Evolutionary conservation across 2,113 vertebrate species (phyloP).

Genomic region (Oenanthe melanoleuca): DNA sequence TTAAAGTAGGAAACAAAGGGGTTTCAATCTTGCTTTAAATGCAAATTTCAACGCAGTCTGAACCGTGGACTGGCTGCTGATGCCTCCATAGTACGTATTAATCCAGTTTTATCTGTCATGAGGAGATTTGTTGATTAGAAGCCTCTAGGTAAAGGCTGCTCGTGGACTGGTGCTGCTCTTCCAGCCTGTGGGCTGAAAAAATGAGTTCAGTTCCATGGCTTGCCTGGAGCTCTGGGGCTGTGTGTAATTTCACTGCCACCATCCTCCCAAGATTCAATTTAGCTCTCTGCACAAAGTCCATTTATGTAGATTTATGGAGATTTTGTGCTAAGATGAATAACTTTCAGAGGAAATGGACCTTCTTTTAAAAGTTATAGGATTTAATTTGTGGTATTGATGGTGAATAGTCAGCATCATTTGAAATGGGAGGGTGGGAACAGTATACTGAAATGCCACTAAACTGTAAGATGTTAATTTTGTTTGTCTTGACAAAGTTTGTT

Average conservation of each 20-base stretch:
- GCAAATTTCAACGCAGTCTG: neutral
- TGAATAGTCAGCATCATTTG: neutral
- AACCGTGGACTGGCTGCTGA: neutral
- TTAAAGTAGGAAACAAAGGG: neutral
- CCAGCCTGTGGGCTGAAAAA: conserved; percentile 51
- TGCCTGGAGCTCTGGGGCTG: conserved; percentile 6
- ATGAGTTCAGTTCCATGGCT: conserved; percentile 11
- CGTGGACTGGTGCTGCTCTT: neutral
- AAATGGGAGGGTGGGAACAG: neutral
- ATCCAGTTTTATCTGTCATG: conserved; percentile 47
- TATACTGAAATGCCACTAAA: neutral
- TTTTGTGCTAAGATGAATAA: neutral
- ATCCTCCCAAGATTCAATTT: neutral
- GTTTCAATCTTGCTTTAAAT: conserved; percentile 25
- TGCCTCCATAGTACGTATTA: conserved; percentile 18
- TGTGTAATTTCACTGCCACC: neutral
- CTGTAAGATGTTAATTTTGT: neutral
- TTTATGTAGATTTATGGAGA: conserved; percentile 47
- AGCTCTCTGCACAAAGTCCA: neutral
- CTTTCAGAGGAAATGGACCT: neutral
- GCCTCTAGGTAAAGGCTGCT: conserved; percentile 40
- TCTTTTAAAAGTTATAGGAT: neutral
- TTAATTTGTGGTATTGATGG: neutral
- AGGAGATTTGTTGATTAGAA: conserved; percentile 56
- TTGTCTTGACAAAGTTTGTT: neutral